Conservation (phyloP, 2,113 vertebrate species). For the Phyllostomus hastatus region DNA sequence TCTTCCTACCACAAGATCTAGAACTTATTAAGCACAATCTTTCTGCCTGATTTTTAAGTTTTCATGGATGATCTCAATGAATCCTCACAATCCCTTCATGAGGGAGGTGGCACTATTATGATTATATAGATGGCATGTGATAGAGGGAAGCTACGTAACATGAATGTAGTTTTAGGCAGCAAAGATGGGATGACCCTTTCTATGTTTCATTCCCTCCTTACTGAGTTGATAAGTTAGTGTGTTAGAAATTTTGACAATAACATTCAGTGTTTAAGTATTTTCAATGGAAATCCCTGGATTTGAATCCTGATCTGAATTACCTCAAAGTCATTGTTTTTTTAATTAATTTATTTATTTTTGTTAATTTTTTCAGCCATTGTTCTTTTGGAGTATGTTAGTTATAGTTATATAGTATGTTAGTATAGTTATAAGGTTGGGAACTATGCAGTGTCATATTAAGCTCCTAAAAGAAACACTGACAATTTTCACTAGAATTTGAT, state of each 20-base stretch:
- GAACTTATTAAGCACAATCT: neutral
- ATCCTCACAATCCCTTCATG: neutral
- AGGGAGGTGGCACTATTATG: too few species aligned
- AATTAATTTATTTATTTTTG: too few species aligned
- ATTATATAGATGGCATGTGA: neutral
- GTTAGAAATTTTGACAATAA: neutral
- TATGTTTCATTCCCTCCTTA: neutral
- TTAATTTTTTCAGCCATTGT: too few species aligned
- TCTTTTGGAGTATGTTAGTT: neutral
- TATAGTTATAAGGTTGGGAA: neutral
- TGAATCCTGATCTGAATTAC: neutral
- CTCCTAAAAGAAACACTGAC: neutral
- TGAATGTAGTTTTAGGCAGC: neutral
- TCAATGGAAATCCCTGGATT: neutral
- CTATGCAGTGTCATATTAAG: neutral
- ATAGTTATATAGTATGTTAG: neutral
- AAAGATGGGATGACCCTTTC: neutral
- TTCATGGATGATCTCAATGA: neutral
- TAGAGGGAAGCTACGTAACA: neutral
- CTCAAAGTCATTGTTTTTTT: neutral
- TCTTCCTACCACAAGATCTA: neutral
- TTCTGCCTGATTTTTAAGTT: neutral
- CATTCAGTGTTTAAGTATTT: neutral
- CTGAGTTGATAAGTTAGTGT: neutral
- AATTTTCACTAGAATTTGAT: neutral